These are phyloP conservation scores for Zaprionus davidi DNA, from an alignment of 1,140 invertebrate genomes.

Conservation along the genomic window DNA sequence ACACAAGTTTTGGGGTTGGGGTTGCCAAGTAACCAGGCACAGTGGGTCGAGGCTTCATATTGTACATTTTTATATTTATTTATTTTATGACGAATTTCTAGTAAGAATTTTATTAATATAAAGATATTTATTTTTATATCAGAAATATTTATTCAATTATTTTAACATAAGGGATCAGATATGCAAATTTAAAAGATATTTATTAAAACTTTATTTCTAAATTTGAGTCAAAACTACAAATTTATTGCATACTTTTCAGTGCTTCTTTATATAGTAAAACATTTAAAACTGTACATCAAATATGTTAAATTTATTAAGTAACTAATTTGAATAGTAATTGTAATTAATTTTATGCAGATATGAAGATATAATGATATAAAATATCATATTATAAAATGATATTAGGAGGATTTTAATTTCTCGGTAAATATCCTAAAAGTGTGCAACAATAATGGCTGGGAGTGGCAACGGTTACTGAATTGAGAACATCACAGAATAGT, in stretches of 20 bases:
- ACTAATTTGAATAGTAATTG: background rate
- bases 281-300: background rate
- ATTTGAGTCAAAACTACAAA: background rate
- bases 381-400: background rate
- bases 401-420: background rate
- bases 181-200: too few species aligned
- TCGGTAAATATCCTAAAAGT: background rate
- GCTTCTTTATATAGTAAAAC: background rate
- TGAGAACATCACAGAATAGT: too few species aligned
- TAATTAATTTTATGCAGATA: background rate
- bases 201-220: too few species aligned
- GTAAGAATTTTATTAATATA: too few species aligned
- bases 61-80: background rate
- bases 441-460: background rate
- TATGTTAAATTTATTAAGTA: background rate
- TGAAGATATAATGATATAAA: background rate
- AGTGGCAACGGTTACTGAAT: background rate
- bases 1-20: constrained; percentile 50
- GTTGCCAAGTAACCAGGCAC: constrained; percentile 42
- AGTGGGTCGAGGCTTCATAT: constrained; percentile 27
- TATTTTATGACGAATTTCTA: background rate
- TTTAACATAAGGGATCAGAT: too few species aligned
- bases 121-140: too few species aligned
- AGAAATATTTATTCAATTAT: too few species aligned
- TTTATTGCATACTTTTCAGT: constrained; percentile 11